A percentile compares a stretch with the other conserved stretches of the same genome.
Evolutionary conservation across 2,113 vertebrate species (phyloP).

Genomic region (Sphyrna mokarran): DNA sequence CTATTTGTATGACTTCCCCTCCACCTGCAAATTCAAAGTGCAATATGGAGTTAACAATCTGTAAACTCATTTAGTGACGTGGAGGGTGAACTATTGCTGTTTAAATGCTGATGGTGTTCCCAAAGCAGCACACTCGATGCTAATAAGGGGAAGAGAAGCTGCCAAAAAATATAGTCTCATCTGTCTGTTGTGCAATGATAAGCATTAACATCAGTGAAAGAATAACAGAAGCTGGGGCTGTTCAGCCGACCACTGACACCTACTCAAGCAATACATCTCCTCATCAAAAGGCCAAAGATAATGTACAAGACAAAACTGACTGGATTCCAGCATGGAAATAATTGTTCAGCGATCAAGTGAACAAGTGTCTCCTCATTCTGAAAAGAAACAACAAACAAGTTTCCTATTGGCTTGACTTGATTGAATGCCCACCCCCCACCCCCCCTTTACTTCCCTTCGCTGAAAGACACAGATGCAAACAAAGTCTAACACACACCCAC

Average conservation of each 20-base stretch:
- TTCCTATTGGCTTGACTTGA: slow-evolving; percentile 30
- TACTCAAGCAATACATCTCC: slow-evolving; percentile 16
- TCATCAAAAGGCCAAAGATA: slow-evolving; percentile 27
- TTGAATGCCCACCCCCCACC: background rate
- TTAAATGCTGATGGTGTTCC: slow-evolving; percentile 3
- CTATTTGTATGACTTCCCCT: background rate
- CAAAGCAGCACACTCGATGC: slow-evolving; percentile 1
- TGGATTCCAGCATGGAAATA: slow-evolving; percentile 30
- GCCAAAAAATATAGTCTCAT: slow-evolving; percentile 17
- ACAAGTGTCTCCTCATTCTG: slow-evolving; percentile 30
- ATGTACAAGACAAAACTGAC: slow-evolving; percentile 33
- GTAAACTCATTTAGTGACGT: background rate
- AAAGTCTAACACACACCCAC: slow-evolving; percentile 1
- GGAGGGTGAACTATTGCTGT: background rate
- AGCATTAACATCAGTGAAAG: slow-evolving; percentile 33
- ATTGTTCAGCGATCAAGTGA: slow-evolving; percentile 24
- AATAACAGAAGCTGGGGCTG: slow-evolving; percentile 25
- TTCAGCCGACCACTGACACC: slow-evolving; percentile 28
- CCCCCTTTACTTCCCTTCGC: background rate
- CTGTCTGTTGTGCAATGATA: slow-evolving; percentile 25
- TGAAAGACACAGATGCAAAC: slow-evolving; percentile 32
- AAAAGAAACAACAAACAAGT: slow-evolving; percentile 21
- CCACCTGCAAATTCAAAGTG: background rate
- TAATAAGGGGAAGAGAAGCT: slow-evolving; percentile 16
- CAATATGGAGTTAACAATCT: slow-evolving; percentile 13